Percentiles rank a stretch among this genome's conserved stretches.
phyloP scores from a whole-genome alignment of 2,888 invertebrate species.

The Luperina nickerlii region DNA sequence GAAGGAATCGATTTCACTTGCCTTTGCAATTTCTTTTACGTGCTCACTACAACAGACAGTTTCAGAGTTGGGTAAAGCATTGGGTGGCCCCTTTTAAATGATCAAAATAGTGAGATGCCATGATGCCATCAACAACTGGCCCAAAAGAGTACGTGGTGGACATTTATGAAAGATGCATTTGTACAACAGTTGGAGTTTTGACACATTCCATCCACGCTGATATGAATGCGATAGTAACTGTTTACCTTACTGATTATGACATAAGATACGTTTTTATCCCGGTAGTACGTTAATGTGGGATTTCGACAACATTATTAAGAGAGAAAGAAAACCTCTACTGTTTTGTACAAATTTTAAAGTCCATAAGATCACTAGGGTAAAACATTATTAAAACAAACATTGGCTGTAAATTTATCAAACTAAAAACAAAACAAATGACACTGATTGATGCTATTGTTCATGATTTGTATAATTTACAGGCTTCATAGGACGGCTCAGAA shows the following conservation, averaged over 20 bases:
- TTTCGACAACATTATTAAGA: no score
- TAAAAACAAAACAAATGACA: background rate
- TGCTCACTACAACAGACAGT: no score
- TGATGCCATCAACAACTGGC: background rate
- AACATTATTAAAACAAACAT: background rate
- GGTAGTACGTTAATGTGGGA: no score
- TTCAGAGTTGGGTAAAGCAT: background rate
- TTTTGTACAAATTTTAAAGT: background rate
- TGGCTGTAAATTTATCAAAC: background rate
- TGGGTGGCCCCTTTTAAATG: background rate
- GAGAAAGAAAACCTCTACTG: no score
- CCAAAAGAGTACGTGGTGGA: background rate
- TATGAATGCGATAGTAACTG: no score
- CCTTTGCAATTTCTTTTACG: conserved; percentile 7
- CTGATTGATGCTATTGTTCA: background rate
- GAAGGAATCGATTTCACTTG: conserved; percentile 46
- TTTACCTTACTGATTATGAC: no score
- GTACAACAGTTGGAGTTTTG: no score
- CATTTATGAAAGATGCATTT: background rate
- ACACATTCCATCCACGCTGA: no score
- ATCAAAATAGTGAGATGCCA: background rate
- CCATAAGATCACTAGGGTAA: no score
- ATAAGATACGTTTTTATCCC: no score
- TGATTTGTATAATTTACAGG: conserved; percentile 1
- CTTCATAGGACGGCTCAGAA: background rate